Evolutionary conservation across 2,797 vertebrate species (phyloP), one percentile per base, ranked within the genome.

Genomic region (Selene dorsalis): DNA sequence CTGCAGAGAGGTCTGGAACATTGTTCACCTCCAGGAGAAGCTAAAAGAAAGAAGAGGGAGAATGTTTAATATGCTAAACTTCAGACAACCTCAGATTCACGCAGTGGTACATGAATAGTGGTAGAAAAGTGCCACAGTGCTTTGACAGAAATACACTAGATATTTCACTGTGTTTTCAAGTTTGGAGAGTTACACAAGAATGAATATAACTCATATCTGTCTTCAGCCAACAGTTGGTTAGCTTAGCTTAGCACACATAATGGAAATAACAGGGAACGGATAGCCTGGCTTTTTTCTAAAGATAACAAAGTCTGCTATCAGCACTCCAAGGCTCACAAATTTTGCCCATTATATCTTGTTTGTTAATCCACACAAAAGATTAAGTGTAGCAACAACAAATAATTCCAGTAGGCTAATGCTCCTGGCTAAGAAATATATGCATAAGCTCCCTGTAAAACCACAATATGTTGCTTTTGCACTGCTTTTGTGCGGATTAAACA

Each of bases 1-100:
- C 98, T 0, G 92, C 93, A 0, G 96, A 95, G 56, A 99, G 95
- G 84, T 98, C 96, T 0, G 98, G 98, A 41, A 97, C 96, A 0
- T 98, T 96, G 1, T 95, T 96, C 58, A 99, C 96, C 74, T 95
- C 88, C 85, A 99, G 92, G 79, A 95, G 95, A 78, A 99, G 96
- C 98, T 98, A 89, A 41, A 67, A 73, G 18, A 73, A 58, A 72
- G n/a, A 1, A 47, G 32, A 48, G 28, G 16, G 6, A 22, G n/a
- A 67, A 7, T 16, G 73, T 57, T 65, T 59, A 45, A 69, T 32
- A n/a, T 10, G 0, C 13, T 0, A 3, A 17, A 48, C 17, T 8
- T 11, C 17, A 52, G 20, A 28, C 26, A 35, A 35, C 32, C 32
- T 35, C 32, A 35, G 32, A 35, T 2, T 35, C 32, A 35, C 59